Conservation (phyloP, 2,888 invertebrate species). For the Drosophila melanosoma region DNA sequence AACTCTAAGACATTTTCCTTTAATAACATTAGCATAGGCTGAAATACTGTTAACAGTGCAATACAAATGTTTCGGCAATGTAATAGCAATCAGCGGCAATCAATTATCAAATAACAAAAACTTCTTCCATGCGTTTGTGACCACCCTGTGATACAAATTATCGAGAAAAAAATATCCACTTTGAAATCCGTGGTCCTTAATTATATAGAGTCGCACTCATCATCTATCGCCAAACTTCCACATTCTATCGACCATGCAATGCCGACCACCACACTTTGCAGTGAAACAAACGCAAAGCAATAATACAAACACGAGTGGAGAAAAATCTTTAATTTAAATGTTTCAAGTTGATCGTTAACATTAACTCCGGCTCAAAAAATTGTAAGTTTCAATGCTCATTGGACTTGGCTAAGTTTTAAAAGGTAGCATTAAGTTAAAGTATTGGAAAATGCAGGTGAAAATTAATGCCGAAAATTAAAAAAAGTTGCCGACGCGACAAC, state of each 20-base stretch:
- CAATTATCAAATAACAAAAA: neutral
- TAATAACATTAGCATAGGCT: neutral
- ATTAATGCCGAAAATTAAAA: constrained; percentile 54
- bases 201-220: constrained; percentile 13
- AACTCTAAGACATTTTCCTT: neutral
- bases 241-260: constrained; percentile 33
- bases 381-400: constrained; percentile 58
- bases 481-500: constrained; percentile 77
- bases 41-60: neutral
- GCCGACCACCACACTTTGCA: constrained; percentile 48
- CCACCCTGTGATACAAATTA: neutral
- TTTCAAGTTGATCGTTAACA: constrained; percentile 52
- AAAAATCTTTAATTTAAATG: constrained; percentile 62
- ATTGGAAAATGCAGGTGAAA: constrained; percentile 33
- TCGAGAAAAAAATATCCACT: neutral
- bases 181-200: neutral
- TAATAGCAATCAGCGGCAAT: neutral
- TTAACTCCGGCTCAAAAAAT: constrained; percentile 47
- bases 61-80: neutral
- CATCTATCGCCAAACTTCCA: constrained; percentile 28
- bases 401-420: constrained; percentile 34
- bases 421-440: constrained; percentile 33
- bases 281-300: constrained; percentile 57
- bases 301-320: constrained; percentile 60
- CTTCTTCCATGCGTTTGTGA: neutral